Conservation (phyloP, 2,888 invertebrate species). For the Agriopis leucophaearia region DNA sequence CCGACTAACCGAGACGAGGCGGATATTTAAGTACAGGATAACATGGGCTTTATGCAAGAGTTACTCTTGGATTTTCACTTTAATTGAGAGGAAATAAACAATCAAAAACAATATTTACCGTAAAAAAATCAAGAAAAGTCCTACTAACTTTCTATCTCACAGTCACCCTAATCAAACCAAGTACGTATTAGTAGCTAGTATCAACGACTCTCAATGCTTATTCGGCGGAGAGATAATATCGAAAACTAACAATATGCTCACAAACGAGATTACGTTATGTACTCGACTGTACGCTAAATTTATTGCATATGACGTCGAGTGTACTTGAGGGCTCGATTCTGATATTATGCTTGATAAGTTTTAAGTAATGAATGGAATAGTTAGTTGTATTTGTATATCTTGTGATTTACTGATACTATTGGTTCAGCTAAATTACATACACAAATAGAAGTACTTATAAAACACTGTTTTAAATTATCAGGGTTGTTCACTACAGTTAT, state of each 20-base stretch:
- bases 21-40: no score
- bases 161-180: constrained; percentile 49
- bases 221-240: constrained; percentile 80
- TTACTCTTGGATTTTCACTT: no score
- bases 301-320: constrained; percentile 62
- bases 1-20: no score
- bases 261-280: constrained; percentile 62
- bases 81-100: no score
- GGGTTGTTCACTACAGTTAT: no score
- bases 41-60: no score
- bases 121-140: constrained; percentile 23
- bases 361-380: constrained; percentile 23
- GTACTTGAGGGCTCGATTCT: constrained; percentile 49
- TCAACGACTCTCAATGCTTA: constrained; percentile 62
- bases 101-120: not conserved
- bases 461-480: no score
- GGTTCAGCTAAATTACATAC: not conserved
- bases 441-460: no score
- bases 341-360: constrained; percentile 45
- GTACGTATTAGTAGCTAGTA: constrained; percentile 47
- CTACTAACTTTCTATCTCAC: constrained; percentile 16
- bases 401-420: not conserved
- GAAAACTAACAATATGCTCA: constrained; percentile 71
- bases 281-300: constrained; percentile 61
- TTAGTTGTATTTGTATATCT: not conserved